Evolutionary conservation across 2,113 vertebrate genomes (phyloP).

Genomic region (Agapornis roseicollis): DNA sequence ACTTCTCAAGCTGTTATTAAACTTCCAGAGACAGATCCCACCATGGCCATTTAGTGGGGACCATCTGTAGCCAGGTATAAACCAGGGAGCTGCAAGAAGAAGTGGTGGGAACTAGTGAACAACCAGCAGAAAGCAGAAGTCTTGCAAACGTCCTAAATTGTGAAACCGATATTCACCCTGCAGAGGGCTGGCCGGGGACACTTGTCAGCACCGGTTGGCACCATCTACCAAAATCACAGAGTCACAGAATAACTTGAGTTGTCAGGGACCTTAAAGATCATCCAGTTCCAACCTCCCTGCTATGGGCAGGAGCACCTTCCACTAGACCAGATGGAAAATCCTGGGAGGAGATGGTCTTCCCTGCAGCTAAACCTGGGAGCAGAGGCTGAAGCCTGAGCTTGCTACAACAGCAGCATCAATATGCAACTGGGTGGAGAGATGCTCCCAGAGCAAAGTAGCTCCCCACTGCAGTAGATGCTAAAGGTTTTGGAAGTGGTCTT

Average conservation of each 20-base stretch:
- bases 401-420: neutral
- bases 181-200: neutral
- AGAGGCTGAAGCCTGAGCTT: neutral
- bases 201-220: neutral
- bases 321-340: neutral
- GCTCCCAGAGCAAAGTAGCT: neutral
- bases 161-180: neutral
- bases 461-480: neutral
- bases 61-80: neutral
- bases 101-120: neutral
- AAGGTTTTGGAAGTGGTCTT: neutral
- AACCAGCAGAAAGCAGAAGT: neutral
- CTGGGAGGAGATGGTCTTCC: neutral
- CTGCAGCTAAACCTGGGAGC: neutral
- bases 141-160: neutral
- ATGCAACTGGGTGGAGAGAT: accelerated
- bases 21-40: neutral
- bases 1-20: neutral
- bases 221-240: neutral
- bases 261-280: neutral
- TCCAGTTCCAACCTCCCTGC: neutral
- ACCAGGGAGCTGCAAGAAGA: neutral
- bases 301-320: neutral
- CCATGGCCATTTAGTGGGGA: neutral
- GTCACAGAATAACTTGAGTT: neutral